phyloP scores from a whole-genome alignment of 2,113 vertebrate species.

The Garra rufa region DNA sequence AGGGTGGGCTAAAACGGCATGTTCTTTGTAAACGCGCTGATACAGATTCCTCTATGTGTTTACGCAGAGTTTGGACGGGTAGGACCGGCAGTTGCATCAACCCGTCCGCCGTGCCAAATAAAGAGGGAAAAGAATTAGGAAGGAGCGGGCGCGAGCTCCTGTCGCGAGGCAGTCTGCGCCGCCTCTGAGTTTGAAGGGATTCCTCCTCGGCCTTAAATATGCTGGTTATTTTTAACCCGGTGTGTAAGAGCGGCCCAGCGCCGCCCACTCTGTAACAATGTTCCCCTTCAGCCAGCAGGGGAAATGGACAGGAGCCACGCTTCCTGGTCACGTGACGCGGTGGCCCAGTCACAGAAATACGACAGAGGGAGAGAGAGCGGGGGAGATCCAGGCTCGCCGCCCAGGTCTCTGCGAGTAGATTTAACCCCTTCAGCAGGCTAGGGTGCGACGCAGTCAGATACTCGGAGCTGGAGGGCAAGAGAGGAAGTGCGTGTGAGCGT shows the following conservation, averaged over 20 bases:
- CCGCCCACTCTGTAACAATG: slow-evolving; percentile 88
- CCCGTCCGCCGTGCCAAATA: slow-evolving; percentile 55
- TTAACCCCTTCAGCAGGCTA: slow-evolving; percentile 75
- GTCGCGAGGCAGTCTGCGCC: slow-evolving; percentile 81
- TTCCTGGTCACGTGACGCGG: slow-evolving; percentile 93
- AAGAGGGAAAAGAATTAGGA: slow-evolving; percentile 43
- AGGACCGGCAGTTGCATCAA: slow-evolving; percentile 68
- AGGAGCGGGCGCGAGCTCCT: slow-evolving; percentile 61
- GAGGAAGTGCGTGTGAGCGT: slow-evolving; percentile 67
- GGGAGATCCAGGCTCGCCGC: slow-evolving; percentile 60
- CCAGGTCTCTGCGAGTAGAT: slow-evolving; percentile 40
- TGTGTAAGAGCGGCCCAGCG: slow-evolving; percentile 85
- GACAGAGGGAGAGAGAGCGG: slow-evolving; percentile 43
- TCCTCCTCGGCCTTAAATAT: slow-evolving; percentile 98
- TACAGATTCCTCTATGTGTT: slow-evolving; percentile 1
- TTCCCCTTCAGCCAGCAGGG: slow-evolving; percentile 94
- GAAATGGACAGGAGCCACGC: slow-evolving; percentile 93
- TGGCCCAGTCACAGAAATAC: slow-evolving; percentile 82
- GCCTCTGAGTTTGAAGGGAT: slow-evolving; percentile 91
- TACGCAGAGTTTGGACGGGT: slow-evolving; percentile 46
- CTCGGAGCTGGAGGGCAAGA: slow-evolving; percentile 53
- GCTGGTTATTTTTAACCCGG: slow-evolving; percentile 98
- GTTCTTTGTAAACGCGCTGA: neutral
- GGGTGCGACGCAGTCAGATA: slow-evolving; percentile 41
- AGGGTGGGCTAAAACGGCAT: neutral